Percentiles rank a stretch among this genome's conserved stretches.
Conservation (phyloP, 1,140 invertebrate species). For the Pachypeltis micranthus region DNA sequence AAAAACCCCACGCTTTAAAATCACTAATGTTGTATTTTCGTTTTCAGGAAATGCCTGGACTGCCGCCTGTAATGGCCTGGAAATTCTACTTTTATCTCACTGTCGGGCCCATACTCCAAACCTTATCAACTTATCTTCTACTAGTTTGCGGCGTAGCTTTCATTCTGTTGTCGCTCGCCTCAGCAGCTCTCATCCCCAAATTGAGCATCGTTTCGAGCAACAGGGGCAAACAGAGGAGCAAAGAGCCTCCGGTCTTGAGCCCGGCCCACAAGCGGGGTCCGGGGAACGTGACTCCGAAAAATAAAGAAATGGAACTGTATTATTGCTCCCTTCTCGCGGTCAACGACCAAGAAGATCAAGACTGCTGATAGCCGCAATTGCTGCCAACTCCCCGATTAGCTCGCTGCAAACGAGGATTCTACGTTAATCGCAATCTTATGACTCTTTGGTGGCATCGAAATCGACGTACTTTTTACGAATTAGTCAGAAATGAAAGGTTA, state of each 20-base stretch:
- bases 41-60: constrained; percentile 52
- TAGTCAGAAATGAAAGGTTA: no score
- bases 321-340: constrained; percentile 36
- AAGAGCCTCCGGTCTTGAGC: constrained; percentile 22
- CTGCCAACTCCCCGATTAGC: no score
- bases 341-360: constrained; percentile 25
- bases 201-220: constrained; percentile 21
- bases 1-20: no score
- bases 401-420: no score
- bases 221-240: constrained; percentile 33
- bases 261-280: constrained; percentile 17
- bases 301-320: constrained; percentile 35
- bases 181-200: constrained; percentile 34
- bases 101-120: constrained; percentile 47
- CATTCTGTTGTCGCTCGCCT: constrained; percentile 37
- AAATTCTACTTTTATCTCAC: constrained; percentile 62
- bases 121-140: constrained; percentile 43
- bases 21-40: no score
- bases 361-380: no score
- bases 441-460: no score
- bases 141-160: constrained; percentile 43
- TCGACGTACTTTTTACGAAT: no score
- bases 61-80: constrained; percentile 45
- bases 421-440: no score
- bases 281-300: neutral